Base-by-base conservation (phyloP, 2,888 invertebrate species). In the Drosophila multiciliata region DNA sequence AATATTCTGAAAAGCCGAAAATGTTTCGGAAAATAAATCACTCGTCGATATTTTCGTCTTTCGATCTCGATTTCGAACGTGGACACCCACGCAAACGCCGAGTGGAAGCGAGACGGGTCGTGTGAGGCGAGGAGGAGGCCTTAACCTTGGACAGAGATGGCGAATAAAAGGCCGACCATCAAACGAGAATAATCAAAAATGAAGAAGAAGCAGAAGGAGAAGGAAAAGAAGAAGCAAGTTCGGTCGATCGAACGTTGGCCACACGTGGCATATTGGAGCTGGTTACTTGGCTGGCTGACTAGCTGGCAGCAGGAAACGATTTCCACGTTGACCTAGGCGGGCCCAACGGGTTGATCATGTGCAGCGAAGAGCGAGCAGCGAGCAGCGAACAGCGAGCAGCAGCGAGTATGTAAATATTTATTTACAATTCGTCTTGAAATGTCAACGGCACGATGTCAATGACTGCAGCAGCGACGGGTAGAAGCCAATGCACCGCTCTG, bases 321-420 rank as follows among this genome's bases (percentile, higher is more conserved):
- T 69, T 79, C 63, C 73, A 80, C 85, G 77, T 87, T 87, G 87
- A 87, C 87, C 87, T 87, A 87, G 89, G 89, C 89, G 66, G 50
- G 52, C 63, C 52, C 64, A 66, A 54, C 58, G 80, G 68, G 75
- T 86, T 78, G 82, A 78, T 78, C 58, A 64, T 50, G 50, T 54
- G 36, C 54, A 55, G 9, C 33, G 11, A 26, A n/a, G 12, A 40
- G 33, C n/a, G 9, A n/a, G n/a, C 52, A 53, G 11, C 26, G 7
- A 23, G 11, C n/a, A n/a, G 33, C 5, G 12, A 33, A 4, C 50
- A 50, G 3, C 26, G 6, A 23, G 20, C 29, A 29, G 26, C 54
- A 55, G 11, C 33, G 11, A 26, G 29, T 50, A 15, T 48, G 20
- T 66, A 15, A 36, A 53, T 45, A 15, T 48, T 42, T 52, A 60